These are phyloP conservation scores for Sebastolobus altivelis DNA, from an alignment of 2,797 vertebrate species.

Conservation along the genomic window DNA sequence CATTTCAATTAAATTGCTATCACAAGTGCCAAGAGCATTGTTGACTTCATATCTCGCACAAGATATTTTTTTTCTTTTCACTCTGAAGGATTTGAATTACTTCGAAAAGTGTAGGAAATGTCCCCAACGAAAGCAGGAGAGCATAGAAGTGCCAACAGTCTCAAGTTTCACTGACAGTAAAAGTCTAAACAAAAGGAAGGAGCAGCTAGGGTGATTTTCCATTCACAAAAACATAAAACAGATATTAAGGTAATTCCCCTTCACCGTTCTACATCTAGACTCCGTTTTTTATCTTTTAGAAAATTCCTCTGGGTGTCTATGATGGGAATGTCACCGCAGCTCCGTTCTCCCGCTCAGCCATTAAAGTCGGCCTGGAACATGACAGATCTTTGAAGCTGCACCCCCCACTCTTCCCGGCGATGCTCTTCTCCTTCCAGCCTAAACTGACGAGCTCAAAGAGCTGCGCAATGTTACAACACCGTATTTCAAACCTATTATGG, in stretches of 20 bases:
- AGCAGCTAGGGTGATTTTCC: constrained; percentile 14
- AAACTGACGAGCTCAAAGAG: constrained; percentile 40
- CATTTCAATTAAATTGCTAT: constrained; percentile 82
- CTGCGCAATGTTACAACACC: constrained; percentile 15
- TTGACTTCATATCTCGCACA: constrained; percentile 68
- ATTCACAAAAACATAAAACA: constrained; percentile 33
- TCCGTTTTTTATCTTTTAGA: constrained; percentile 29
- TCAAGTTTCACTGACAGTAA: constrained; percentile 34
- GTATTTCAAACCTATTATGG: constrained; percentile 60
- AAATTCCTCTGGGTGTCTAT: constrained; percentile 30
- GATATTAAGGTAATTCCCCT: constrained; percentile 29
- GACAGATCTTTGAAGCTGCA: constrained; percentile 70
- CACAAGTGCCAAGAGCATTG: constrained; percentile 67
- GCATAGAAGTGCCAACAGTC: constrained; percentile 31
- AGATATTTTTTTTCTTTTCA: constrained; percentile 30
- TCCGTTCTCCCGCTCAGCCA: constrained; percentile 34
- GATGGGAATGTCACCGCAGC: constrained; percentile 46
- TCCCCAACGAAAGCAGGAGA: constrained; percentile 32
- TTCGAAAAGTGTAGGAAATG: constrained; percentile 45
- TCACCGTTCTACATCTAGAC: constrained; percentile 7
- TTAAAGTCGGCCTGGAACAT: constrained; percentile 60
- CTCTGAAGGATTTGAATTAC: constrained; percentile 61
- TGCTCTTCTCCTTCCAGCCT: constrained; percentile 42
- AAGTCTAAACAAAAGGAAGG: constrained; percentile 6
- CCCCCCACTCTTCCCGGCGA: constrained; percentile 33